phyloP scores from a whole-genome alignment of 2,113 vertebrate species.

The Kryptolebias marmoratus region DNA sequence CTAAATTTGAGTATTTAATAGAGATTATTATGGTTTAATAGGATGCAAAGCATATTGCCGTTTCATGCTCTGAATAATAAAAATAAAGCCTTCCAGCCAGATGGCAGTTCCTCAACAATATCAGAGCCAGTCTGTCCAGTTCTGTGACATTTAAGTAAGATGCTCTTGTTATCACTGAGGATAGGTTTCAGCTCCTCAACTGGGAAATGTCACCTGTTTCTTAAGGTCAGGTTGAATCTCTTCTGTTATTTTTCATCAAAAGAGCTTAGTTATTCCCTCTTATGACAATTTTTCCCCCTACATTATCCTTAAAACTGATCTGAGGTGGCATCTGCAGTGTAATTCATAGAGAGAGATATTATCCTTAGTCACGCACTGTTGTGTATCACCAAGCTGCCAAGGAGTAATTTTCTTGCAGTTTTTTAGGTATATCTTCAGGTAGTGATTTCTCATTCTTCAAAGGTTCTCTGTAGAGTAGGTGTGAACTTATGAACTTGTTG shows the following conservation, averaged over 20 bases:
- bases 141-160: conserved; percentile 72
- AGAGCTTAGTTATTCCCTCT: conserved; percentile 47
- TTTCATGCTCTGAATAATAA: conserved; percentile 8
- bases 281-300: conserved; percentile 37
- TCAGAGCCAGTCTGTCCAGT: conserved; percentile 40
- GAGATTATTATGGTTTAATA: conserved; percentile 57
- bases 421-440: background rate
- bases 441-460: conserved; percentile 30
- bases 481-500: conserved; percentile 39
- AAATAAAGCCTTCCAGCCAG: conserved; percentile 1
- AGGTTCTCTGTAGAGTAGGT: conserved; percentile 5
- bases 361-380: background rate
- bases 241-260: conserved; percentile 59
- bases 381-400: background rate
- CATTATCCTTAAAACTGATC: conserved; percentile 19
- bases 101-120: conserved; percentile 39
- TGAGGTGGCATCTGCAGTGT: background rate
- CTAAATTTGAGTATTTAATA: conserved; percentile 66
- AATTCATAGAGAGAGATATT: conserved; percentile 5
- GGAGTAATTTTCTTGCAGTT: background rate
- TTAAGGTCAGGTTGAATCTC: conserved; percentile 66
- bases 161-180: conserved; percentile 58
- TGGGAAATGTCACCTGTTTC: conserved; percentile 69
- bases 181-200: conserved; percentile 61
- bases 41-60: conserved; percentile 36